Percentiles rank a stretch among this genome's conserved stretches.
Evolutionary conservation across 2,888 invertebrate species (phyloP).

Genomic region (Noctua comes): DNA sequence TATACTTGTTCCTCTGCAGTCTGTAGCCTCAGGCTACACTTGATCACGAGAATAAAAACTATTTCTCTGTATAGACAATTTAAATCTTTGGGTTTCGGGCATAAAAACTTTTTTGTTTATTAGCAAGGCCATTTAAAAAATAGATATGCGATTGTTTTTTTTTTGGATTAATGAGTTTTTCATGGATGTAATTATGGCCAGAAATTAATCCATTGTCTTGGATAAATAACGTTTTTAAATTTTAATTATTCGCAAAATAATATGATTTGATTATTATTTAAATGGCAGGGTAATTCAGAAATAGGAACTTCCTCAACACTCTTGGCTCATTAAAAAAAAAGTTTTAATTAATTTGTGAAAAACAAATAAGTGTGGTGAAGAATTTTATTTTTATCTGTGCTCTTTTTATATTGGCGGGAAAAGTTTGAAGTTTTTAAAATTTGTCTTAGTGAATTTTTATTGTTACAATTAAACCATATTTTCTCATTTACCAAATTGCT

Average conservation of each 20-base stretch:
- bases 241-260: not conserved
- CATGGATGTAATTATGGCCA: not conserved
- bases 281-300: not conserved
- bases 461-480: not conserved
- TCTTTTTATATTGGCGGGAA: conserved; percentile 25
- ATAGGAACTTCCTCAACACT: not conserved
- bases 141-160: not conserved
- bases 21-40: not conserved
- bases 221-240: not conserved
- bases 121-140: not conserved
- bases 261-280: not conserved
- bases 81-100: not conserved
- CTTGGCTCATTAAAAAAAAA: too few species aligned
- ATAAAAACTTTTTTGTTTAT: not conserved
- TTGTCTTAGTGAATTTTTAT: too few species aligned
- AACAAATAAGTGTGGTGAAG: not conserved
- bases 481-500: not conserved
- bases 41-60: not conserved
- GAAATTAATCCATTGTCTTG: not conserved
- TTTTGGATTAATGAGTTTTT: not conserved
- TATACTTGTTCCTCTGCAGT: not conserved
- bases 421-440: not conserved
- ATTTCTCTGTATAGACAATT: not conserved
- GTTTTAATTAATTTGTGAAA: not conserved
- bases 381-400: not conserved